Percentiles rank a stretch among this genome's conserved stretches.
These are phyloP conservation scores for Antidorcas marsupialis DNA, from an alignment of 2,113 vertebrate genomes.

Conservation along the genomic window DNA sequence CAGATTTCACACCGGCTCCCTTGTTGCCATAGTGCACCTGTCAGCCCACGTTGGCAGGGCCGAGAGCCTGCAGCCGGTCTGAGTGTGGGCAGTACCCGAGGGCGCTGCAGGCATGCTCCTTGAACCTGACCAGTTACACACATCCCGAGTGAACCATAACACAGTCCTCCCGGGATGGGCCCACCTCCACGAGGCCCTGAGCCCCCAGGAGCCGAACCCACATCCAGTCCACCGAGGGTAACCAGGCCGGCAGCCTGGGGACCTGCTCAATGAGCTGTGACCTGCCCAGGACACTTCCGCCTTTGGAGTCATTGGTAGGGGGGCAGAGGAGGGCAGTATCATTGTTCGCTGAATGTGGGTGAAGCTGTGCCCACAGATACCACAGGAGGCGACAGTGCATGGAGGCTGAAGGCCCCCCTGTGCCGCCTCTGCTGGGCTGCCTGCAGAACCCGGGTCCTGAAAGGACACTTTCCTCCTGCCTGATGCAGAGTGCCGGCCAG, in stretches of 20 bases:
- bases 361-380: not conserved
- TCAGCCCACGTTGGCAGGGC: not conserved
- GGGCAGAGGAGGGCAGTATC: not conserved
- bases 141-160: rapidly evolving
- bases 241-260: not conserved
- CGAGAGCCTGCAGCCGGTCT: not conserved
- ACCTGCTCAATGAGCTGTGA: not conserved
- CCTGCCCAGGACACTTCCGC: not conserved
- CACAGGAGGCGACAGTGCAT: not conserved
- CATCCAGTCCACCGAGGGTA: rapidly evolving
- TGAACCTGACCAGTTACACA: not conserved
- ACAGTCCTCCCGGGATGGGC: not conserved
- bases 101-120: rapidly evolving
- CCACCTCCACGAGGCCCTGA: not conserved
- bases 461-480: not conserved
- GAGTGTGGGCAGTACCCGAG: not conserved
- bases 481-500: rapidly evolving
- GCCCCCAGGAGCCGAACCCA: rapidly evolving
- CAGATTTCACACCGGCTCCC: rapidly evolving
- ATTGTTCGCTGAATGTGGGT: not conserved
- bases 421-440: too few species aligned
- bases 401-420: not conserved
- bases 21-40: too few species aligned
- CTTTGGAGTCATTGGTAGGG: not conserved
- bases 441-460: not conserved